Conservation (phyloP, 2,113 vertebrate species). For the Sinocyclocheilus anshuiensis region DNA sequence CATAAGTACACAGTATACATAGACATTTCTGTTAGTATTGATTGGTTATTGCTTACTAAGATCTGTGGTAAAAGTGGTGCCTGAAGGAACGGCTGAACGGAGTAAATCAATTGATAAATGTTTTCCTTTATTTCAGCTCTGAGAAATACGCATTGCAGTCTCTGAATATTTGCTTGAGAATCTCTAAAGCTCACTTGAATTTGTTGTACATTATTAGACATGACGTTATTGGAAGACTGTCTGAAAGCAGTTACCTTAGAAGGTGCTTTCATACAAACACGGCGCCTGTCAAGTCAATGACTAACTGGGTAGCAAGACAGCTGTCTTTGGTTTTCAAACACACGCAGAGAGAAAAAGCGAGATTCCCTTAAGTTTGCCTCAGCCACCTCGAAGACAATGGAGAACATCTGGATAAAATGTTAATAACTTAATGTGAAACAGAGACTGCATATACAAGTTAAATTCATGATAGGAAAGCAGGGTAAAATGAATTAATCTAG, state of each 20-base stretch:
- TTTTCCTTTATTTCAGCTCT: not conserved
- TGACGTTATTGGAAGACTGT: conserved; percentile 11
- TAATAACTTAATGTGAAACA: not conserved
- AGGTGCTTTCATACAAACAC: conserved; percentile 5
- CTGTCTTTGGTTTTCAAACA: conserved; percentile 28
- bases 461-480: not conserved
- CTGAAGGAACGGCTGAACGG: not conserved
- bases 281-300: not conserved
- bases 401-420: conserved; percentile 1
- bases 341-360: not conserved
- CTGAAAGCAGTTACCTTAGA: conserved; percentile 13
- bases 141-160: not conserved
- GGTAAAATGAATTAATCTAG: not conserved
- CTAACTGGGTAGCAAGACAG: not conserved
- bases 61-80: not conserved
- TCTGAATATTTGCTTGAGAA: not conserved
- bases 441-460: no score
- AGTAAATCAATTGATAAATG: not conserved
- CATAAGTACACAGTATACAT: not conserved
- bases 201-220: conserved; percentile 16
- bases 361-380: conserved; percentile 14
- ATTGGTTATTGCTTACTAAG: not conserved
- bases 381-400: not conserved
- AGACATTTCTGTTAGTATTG: not conserved
- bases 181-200: conserved; percentile 1